Evolutionary conservation across 2,888 invertebrate species (phyloP), one percentile per base, ranked within the genome.

Genomic region (Epirrhoe alternata): DNA sequence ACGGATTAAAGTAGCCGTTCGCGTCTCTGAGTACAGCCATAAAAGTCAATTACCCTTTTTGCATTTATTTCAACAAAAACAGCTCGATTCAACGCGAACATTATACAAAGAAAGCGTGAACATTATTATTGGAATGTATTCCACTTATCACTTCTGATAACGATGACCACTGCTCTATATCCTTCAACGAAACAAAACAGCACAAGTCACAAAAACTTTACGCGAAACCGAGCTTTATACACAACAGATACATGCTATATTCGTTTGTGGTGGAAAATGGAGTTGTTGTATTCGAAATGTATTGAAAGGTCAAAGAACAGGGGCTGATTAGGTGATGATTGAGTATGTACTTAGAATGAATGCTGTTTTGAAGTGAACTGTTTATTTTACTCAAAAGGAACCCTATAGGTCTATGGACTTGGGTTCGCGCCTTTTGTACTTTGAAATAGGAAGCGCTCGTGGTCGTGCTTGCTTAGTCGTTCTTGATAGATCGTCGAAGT

Each of bases 231-330:
- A 72, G 73, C 80, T 66, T 42, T 83, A 79, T 4, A 0, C 0
- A 0, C 0, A 2, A 0, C 3, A 7, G 0, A 64, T 69, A 85
- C 68, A 71, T 74, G 67, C 59, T 14, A 54, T 35, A 75, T 69
- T 83, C 33, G 49, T 45, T 31, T 79, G 72, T 14, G 8, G 8
- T 14, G 4, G 52, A 16, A 4, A 6, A 5, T 42, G 57, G 53
- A 74, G 64, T 71, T 84, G 69, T 62, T 69, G 72, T 64, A 72
- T 70, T 77, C 72, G 74, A 77, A 75, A 71, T 73, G 64, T 66
- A 69, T 64, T 63, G 68, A 77, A 83, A 85, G 92, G 92, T 92
- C 92, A 92, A 91, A 91, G 91, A 88, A 89, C 92, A 89, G 76
- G 77, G 83, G 75, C 86, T 88, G 90, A 90, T 89, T 87, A 89